These are phyloP conservation scores for Dryomyza anilis DNA, from an alignment of 2,888 invertebrate genomes.

Conservation along the genomic window DNA sequence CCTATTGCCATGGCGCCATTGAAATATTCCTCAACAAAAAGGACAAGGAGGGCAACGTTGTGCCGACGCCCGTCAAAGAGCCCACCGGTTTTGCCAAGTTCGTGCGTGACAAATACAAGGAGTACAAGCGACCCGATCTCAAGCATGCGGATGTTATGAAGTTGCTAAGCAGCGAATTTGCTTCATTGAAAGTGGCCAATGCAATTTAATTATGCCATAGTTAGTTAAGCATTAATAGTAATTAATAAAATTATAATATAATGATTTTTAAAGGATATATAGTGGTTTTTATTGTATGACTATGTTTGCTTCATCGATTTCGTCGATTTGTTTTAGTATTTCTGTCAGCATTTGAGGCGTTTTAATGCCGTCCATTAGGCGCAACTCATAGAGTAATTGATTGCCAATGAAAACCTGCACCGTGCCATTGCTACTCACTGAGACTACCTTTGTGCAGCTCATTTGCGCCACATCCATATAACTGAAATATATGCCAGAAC, in stretches of 20 bases:
- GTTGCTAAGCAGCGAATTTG: constrained; percentile 54
- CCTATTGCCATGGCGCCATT: constrained; percentile 54
- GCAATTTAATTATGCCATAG: constrained; percentile 14
- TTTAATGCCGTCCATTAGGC: constrained; percentile 25
- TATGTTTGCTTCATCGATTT: too few relatives aligned
- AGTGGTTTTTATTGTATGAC: too few relatives aligned
- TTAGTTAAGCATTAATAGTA: not conserved
- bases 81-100: constrained; percentile 60
- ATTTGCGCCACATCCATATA: constrained; percentile 37
- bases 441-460: constrained; percentile 38
- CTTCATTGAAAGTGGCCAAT: constrained; percentile 41
- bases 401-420: constrained; percentile 32
- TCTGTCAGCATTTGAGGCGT: constrained; percentile 31
- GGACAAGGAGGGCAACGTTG: constrained; percentile 53
- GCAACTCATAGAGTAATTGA: constrained; percentile 31
- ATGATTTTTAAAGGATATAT: too few relatives aligned
- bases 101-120: constrained; percentile 58
- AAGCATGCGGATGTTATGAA: constrained; percentile 59
- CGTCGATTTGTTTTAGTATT: constrained; percentile 33
- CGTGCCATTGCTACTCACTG: constrained; percentile 31
- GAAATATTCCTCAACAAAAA: constrained; percentile 56
- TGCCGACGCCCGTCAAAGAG: constrained; percentile 51
- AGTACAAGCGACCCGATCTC: constrained; percentile 49
- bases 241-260: not conserved
- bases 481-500: constrained; percentile 40